These are phyloP conservation scores for Ochropleura leucogaster DNA, from an alignment of 2,888 invertebrate species.

Conservation along the genomic window DNA sequence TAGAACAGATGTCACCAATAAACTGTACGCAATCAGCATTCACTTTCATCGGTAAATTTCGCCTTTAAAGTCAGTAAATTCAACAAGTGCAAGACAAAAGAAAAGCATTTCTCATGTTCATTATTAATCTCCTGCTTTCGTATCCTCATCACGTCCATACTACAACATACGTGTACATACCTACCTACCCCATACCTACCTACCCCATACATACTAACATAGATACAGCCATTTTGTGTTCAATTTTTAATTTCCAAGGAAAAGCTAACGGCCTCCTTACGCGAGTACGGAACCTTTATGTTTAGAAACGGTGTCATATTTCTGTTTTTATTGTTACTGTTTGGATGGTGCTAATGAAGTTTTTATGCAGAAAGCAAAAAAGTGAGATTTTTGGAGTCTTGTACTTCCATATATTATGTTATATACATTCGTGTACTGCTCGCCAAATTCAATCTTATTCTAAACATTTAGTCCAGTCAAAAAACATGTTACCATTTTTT, in stretches of 20 bases:
- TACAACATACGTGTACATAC: not conserved
- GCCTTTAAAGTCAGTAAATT: not conserved
- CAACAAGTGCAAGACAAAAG: constrained; percentile 8
- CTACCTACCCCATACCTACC: not conserved
- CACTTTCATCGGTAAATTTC: not conserved
- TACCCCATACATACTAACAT: constrained; percentile 1
- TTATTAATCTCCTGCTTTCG: constrained; percentile 7
- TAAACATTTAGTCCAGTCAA: not conserved
- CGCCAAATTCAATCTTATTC: no score
- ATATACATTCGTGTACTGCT: no score
- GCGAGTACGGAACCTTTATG: constrained; percentile 22
- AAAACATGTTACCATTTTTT: not conserved
- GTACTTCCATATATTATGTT: not conserved
- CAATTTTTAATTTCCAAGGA: constrained; percentile 60
- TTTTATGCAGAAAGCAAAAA: constrained; percentile 18
- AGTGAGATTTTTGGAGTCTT: not conserved
- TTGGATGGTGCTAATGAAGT: constrained; percentile 21
- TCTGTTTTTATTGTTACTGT: constrained; percentile 51
- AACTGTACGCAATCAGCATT: not conserved
- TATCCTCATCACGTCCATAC: constrained; percentile 25
- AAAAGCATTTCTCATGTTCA: constrained; percentile 7
- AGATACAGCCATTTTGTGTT: constrained; percentile 32
- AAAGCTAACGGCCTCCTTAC: constrained; percentile 39
- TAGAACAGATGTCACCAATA: not conserved
- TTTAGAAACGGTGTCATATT: constrained; percentile 37